These are phyloP conservation scores for Dolichomitus sp. DNA, from an alignment of 2,888 invertebrate genomes.

Conservation along the genomic window DNA sequence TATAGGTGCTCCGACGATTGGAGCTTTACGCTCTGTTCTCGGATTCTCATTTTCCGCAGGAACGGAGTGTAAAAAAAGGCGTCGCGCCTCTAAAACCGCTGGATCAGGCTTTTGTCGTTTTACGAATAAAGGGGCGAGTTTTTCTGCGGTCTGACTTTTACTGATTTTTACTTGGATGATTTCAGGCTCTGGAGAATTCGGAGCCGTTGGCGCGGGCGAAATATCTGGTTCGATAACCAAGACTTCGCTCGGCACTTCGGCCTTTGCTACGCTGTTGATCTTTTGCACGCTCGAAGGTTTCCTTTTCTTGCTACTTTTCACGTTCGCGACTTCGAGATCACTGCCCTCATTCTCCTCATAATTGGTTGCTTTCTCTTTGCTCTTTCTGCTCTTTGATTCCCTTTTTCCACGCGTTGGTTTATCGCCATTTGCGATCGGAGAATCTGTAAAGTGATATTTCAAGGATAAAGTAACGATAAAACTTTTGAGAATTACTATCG, in stretches of 20 bases:
- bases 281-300: slow-evolving; percentile 16
- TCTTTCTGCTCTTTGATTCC: slow-evolving; percentile 38
- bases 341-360: slow-evolving; percentile 32
- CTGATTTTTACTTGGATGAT: slow-evolving; percentile 61
- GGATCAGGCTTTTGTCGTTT: slow-evolving; percentile 88
- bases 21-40: slow-evolving; percentile 86
- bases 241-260: not conserved
- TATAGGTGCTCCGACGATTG: slow-evolving; percentile 31
- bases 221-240: slow-evolving; percentile 1
- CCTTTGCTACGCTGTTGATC: slow-evolving; percentile 3
- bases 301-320: slow-evolving; percentile 38
- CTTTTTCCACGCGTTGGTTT: slow-evolving; percentile 31
- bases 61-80: slow-evolving; percentile 91
- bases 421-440: slow-evolving; percentile 67
- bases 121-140: slow-evolving; percentile 91
- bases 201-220: not conserved
- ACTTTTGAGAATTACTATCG: slow-evolving; percentile 1
- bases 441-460: slow-evolving; percentile 64
- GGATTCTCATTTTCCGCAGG: slow-evolving; percentile 90
- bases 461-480: slow-evolving; percentile 21
- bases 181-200: slow-evolving; percentile 18
- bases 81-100: slow-evolving; percentile 89
- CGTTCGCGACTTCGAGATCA: slow-evolving; percentile 19
- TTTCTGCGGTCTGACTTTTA: slow-evolving; percentile 77
- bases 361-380: slow-evolving; percentile 41